Evolutionary conservation across 2,888 invertebrate genomes (phyloP), one percentile per base, ranked within the genome.

Genomic region (Aleiodes testaceus): DNA sequence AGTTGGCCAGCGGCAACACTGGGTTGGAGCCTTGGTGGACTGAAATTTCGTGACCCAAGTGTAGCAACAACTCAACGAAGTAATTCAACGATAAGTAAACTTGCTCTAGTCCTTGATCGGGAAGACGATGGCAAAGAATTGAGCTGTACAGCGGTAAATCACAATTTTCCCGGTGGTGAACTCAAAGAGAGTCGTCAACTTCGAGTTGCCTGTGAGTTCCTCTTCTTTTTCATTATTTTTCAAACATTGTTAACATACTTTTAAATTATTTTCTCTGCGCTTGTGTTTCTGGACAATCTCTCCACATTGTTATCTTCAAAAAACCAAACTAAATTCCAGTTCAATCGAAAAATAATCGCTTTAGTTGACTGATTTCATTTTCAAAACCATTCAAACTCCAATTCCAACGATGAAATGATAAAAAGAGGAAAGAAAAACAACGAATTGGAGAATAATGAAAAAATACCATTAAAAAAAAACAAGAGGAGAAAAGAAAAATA

Each of bases 141-240:
- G 75, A 92, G 93, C 70, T 97, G 96, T 85, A 91, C 95, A 73
- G 95, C 95, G 71, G 93, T 95, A 87, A 97, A 97, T 89, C 94
- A 95, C 0, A 93, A 95, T 90, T 94, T 96, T 87, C 94, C 94
- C 50, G 94, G 94, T 71, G 93, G 94, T 79, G 92, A 93, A 65
- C 89, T 94, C 67, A 95, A 95, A 88, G 94, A 95, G 84, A 92
- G 93, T 64, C 90, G 93, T 82, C 91, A 91, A 77, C 91, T 96
- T 79, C 92, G 93, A 84, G 94, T 96, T 80, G 92, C 94, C 87
- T 96, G 96, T 96, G 89, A 94, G 96, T 93, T 71, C 63, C 42
- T 55, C 2, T 49, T 47, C 45, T 65, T 55, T 26, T 16, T n/a
- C 26, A 12, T n/a, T 7, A 26, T 55, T 55, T 12, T 55, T 36